Conservation (phyloP, 1,140 invertebrate species). For the Apis laboriosa region DNA sequence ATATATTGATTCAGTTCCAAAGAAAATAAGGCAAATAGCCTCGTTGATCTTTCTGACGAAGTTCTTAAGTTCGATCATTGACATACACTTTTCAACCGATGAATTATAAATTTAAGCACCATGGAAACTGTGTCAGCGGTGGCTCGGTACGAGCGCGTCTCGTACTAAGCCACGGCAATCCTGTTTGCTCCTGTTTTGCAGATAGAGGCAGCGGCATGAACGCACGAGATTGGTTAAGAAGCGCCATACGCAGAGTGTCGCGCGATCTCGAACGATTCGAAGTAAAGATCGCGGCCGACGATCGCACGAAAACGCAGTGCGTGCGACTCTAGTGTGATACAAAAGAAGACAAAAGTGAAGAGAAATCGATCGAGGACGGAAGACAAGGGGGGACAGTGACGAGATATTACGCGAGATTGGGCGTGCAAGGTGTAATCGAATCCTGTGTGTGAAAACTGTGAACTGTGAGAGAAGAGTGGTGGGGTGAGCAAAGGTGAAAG, state of each 20-base stretch:
- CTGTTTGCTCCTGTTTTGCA: constrained; percentile 61
- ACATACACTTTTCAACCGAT: background rate
- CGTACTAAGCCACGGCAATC: constrained; percentile 53
- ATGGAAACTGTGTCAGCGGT: constrained; percentile 60
- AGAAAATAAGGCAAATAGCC: constrained; percentile 37
- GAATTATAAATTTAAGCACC: constrained; percentile 19
- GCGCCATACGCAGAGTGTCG: constrained; percentile 59
- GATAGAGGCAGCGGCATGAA: constrained; percentile 61
- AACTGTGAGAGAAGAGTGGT: background rate
- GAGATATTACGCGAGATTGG: background rate
- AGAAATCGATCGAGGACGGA: background rate
- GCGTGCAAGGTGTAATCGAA: background rate
- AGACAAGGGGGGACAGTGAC: background rate
- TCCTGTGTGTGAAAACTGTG: background rate
- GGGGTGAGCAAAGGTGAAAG: constrained; percentile 8
- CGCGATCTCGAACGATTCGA: constrained; percentile 49
- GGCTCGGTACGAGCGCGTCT: constrained; percentile 44
- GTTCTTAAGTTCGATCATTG: background rate
- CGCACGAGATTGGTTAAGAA: constrained; percentile 57
- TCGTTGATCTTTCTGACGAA: constrained; percentile 32
- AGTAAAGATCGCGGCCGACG: constrained; percentile 42
- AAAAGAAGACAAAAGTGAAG: background rate
- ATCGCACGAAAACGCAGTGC: constrained; percentile 41
- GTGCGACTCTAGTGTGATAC: constrained; percentile 48
- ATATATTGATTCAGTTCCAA: background rate